Percentiles rank a stretch among this genome's conserved stretches.
Evolutionary conservation across 2,113 vertebrate species (phyloP).

Genomic region (Pachypanchax playfairii): DNA sequence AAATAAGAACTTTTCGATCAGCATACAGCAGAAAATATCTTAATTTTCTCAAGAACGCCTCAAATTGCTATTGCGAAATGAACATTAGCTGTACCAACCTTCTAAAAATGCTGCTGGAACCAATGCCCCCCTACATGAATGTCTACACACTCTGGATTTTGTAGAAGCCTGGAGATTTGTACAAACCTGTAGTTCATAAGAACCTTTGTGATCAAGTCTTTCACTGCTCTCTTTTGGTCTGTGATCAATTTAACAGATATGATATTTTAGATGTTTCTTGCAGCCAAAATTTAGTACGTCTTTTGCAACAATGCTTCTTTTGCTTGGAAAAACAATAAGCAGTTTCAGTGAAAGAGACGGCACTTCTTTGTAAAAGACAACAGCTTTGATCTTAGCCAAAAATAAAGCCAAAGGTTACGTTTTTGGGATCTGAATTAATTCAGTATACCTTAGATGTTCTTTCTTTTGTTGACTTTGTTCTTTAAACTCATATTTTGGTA

Average conservation of each 20-base stretch:
- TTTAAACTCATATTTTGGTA: slow-evolving; percentile 68
- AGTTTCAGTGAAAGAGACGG: slow-evolving; percentile 45
- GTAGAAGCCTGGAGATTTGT: too few species aligned
- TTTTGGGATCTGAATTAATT: slow-evolving; percentile 66
- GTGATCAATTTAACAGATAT: slow-evolving; percentile 23
- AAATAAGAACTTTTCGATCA: too few species aligned
- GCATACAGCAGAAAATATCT: too few species aligned
- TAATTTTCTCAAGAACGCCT: too few species aligned
- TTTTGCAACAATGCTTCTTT: slow-evolving; percentile 77
- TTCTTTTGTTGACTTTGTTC: slow-evolving; percentile 80
- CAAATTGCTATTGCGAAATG: too few species aligned
- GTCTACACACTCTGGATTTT: too few species aligned
- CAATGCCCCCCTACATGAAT: too few species aligned
- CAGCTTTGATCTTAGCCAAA: slow-evolving; percentile 81
- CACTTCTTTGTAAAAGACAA: slow-evolving; percentile 62
- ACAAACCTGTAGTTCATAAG: too few species aligned
- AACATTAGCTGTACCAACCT: too few species aligned
- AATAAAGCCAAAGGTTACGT: slow-evolving; percentile 70
- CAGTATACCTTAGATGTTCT: slow-evolving; percentile 82
- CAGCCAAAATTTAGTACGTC: slow-evolving; percentile 31
- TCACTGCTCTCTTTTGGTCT: slow-evolving; percentile 17
- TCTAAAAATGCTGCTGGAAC: too few species aligned
- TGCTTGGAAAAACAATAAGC: slow-evolving; percentile 55
- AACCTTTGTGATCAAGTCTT: too few species aligned
- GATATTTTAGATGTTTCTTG: slow-evolving; percentile 32